Evolutionary conservation across 2,113 vertebrate species (phyloP).

Genomic region (Platysteira castanea): DNA sequence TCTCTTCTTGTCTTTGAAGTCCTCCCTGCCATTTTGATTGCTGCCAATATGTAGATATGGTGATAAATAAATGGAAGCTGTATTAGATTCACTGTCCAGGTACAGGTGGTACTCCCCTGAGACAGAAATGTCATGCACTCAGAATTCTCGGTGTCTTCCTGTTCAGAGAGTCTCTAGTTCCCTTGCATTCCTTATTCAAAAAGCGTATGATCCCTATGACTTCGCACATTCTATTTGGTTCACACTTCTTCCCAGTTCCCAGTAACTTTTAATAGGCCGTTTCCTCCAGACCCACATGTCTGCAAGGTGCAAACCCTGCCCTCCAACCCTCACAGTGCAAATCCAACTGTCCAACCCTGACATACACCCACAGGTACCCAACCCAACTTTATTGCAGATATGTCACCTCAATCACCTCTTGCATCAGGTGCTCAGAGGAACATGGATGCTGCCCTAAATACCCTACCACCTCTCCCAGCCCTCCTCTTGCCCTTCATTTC

Average conservation of each 20-base stretch:
- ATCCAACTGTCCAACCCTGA: background rate
- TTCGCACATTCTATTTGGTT: background rate
- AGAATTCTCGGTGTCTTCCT: background rate
- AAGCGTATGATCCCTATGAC: background rate
- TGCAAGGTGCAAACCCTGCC: background rate
- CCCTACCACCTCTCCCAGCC: background rate
- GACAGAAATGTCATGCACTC: background rate
- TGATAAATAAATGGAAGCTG: background rate
- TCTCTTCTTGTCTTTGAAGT: background rate
- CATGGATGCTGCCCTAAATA: background rate
- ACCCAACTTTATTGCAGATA: background rate
- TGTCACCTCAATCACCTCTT: rapidly evolving
- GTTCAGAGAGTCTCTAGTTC: background rate
- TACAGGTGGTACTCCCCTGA: background rate
- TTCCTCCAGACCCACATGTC: background rate
- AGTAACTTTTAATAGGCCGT: background rate
- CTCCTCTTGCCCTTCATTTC: background rate
- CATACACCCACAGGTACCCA: background rate
- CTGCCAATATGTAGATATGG: background rate
- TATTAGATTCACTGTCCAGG: background rate
- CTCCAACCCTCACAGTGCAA: background rate
- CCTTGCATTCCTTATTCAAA: background rate
- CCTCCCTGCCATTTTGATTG: background rate
- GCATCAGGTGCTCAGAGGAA: background rate
- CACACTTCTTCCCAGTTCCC: background rate